Evolutionary conservation across 2,797 vertebrate genomes (phyloP), one percentile per base, ranked within the genome.

Genomic region (Acestrorhynchus altus): DNA sequence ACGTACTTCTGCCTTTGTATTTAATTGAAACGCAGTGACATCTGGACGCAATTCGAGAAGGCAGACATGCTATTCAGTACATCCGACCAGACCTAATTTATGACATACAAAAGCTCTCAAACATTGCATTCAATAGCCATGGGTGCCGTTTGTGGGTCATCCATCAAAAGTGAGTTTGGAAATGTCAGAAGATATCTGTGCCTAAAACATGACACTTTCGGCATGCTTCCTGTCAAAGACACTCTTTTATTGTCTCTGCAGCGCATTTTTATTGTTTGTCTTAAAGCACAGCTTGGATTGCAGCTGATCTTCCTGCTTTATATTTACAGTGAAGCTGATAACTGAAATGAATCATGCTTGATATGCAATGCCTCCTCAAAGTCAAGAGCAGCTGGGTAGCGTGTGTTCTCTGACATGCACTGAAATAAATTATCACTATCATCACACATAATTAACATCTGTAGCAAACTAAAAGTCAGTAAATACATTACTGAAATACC

Each of bases 11-110:
- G 84, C 87, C 89, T 91, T 89, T 91, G 90, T 91, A 89, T 91
- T 88, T 85, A 91, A 92, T 90, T 94, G 93, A 94, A 94, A 92
- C 86, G 87, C 85, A 74, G 81, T 87, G 91, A 93, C 94, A 94
- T 94, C 92, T 94, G 94, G 92, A 91, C 63, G 92, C 89, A 93
- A 94, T 90, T 86, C 87, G 92, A 94, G 90, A 91, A 79, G 84
- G 86, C 85, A 90, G 91, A 92, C 85, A 88, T 91, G 91, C 88
- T 87, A 85, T 89, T 92, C 90, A 87, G 89, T 90, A 90, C 85
- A 84, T 67, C 71, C 65, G 72, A 82, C 86, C 83, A 77, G 81
- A 81, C 76, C 72, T 87, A 91, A 92, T 93, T 94, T 92, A 93
- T 90, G 89, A 82, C 84, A 78, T 85, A 85, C 67, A 67, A 87